phyloP scores from a whole-genome alignment of 2,797 vertebrate genomes.

The Staurois parvus region DNA sequence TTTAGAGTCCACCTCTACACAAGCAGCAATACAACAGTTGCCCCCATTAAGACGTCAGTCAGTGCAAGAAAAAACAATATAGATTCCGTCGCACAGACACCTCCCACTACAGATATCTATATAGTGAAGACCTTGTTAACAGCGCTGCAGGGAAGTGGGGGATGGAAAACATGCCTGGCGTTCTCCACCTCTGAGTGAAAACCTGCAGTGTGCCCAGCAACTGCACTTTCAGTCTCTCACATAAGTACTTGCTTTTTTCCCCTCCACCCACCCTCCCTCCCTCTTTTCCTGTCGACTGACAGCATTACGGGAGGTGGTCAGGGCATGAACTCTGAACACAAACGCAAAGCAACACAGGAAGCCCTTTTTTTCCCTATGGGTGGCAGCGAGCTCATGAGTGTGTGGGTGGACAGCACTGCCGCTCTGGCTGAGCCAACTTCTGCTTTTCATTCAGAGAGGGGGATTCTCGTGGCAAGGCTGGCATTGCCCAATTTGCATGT shows the following conservation, averaged over 20 bases:
- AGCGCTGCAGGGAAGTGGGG: slow-evolving; percentile 64
- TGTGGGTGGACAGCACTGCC: slow-evolving; percentile 31
- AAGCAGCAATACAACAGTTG: neutral
- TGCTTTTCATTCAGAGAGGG: slow-evolving; percentile 35
- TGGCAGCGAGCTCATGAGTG: slow-evolving; percentile 8
- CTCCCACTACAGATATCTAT: slow-evolving; percentile 58
- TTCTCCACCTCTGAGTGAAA: slow-evolving; percentile 1
- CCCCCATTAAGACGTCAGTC: too few relatives aligned
- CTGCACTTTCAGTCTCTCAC: slow-evolving; percentile 78
- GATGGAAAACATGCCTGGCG: slow-evolving; percentile 1
- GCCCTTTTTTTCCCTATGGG: neutral
- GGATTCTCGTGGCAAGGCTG: neutral
- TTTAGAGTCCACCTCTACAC: too few relatives aligned
- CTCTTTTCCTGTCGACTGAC: slow-evolving; percentile 48
- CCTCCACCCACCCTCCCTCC: too few relatives aligned
- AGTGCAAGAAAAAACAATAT: neutral
- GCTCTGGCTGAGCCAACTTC: slow-evolving; percentile 31
- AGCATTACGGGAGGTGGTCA: slow-evolving; percentile 68
- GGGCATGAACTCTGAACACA: slow-evolving; percentile 64
- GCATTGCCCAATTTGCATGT: slow-evolving; percentile 17
- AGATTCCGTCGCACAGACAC: slow-evolving; percentile 14
- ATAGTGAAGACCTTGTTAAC: slow-evolving; percentile 66
- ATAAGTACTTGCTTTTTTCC: slow-evolving; percentile 76
- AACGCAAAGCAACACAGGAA: slow-evolving; percentile 56
- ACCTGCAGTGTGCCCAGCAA: slow-evolving; percentile 72